phyloP scores from a whole-genome alignment of 2,888 invertebrate genomes.

The Blomia tropicalis region DNA sequence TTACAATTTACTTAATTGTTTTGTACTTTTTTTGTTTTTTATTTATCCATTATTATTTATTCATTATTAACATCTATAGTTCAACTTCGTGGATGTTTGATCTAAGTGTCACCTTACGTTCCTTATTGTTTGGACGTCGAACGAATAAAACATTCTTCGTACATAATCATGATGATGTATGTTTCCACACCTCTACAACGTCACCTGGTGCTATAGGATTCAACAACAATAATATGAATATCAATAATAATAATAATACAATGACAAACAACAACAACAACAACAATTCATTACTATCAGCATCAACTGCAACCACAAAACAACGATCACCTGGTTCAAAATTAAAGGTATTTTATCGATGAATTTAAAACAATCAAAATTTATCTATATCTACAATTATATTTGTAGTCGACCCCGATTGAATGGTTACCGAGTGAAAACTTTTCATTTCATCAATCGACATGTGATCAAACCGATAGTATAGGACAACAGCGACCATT shows the following conservation, averaged over 20 bases:
- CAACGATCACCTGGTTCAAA: not conserved
- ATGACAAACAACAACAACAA: not conserved
- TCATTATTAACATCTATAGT: no score
- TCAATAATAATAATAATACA: no score
- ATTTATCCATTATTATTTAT: no score
- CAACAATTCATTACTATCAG: not conserved
- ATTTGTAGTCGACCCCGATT: not conserved
- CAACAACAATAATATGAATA: not conserved
- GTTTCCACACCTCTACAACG: not conserved
- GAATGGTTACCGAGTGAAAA: not conserved
- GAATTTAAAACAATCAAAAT: not conserved
- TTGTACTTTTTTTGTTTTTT: no score
- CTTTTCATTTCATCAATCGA: conserved; percentile 5
- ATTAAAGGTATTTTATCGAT: conserved; percentile 8
- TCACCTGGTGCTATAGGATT: not conserved
- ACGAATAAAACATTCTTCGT: conserved; percentile 6
- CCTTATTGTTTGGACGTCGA: not conserved
- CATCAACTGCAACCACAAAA: not conserved
- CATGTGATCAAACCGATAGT: not conserved
- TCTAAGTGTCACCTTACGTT: not conserved
- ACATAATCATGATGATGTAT: conserved; percentile 4
- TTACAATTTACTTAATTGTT: no score
- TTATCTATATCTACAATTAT: not conserved
- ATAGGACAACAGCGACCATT: conserved; percentile 44
- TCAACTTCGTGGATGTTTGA: not conserved